Percentiles rank a stretch among this genome's conserved stretches.
Evolutionary conservation across 2,888 invertebrate species (phyloP).

Genomic region (Bugulina stolonifera): DNA sequence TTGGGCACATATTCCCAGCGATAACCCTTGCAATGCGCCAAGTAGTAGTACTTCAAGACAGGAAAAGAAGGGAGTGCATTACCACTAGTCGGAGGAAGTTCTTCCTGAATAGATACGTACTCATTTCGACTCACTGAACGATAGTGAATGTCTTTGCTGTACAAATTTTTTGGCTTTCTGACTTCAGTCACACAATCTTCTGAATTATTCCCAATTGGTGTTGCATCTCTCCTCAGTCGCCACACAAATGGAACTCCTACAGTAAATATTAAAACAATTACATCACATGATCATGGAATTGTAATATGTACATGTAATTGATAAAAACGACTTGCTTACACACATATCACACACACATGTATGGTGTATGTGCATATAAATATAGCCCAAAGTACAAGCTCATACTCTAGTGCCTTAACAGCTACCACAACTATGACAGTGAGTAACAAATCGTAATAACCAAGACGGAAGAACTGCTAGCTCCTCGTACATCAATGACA

Average conservation of each 20-base stretch:
- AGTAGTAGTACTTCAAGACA: conserved; percentile 20
- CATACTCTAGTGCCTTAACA: too few relatives aligned
- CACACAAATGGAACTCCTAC: conserved; percentile 25
- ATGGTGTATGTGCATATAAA: too few relatives aligned
- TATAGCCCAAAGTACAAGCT: too few relatives aligned
- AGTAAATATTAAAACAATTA: neutral
- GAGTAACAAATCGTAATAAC: too few relatives aligned
- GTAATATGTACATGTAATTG: too few relatives aligned
- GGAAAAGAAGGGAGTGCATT: neutral
- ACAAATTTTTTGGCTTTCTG: conserved; percentile 18
- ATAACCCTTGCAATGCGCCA: conserved; percentile 24
- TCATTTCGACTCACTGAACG: conserved; percentile 17
- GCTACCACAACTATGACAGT: too few relatives aligned
- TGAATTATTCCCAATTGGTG: neutral
- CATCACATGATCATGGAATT: too few relatives aligned
- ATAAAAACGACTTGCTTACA: too few relatives aligned
- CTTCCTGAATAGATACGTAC: neutral
- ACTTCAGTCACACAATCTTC: neutral
- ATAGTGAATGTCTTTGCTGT: conserved; percentile 26
- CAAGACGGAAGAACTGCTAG: too few relatives aligned
- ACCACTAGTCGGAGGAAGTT: neutral
- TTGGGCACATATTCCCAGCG: conserved; percentile 24
- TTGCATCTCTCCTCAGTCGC: conserved; percentile 12
- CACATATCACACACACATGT: too few relatives aligned
- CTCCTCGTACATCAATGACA: too few relatives aligned